These are phyloP conservation scores for Caenorhabditis sp. DNA, from an alignment of 2,888 invertebrate genomes.

Conservation along the genomic window DNA sequence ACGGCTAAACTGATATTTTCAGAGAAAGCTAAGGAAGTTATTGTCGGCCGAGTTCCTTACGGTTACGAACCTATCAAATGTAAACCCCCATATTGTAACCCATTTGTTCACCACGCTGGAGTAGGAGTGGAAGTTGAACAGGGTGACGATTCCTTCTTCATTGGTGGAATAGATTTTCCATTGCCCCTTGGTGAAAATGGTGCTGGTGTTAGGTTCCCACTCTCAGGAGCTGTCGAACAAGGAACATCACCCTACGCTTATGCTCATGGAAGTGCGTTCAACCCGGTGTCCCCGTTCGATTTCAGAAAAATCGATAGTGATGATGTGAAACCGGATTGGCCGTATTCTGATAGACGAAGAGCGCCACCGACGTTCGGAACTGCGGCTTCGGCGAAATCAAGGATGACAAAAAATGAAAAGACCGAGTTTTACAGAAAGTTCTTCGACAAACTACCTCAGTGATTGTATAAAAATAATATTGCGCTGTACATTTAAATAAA, in stretches of 20 bases:
- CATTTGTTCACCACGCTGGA: constrained; percentile 63
- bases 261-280: constrained; percentile 64
- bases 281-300: constrained; percentile 63
- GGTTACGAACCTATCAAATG: constrained; percentile 67
- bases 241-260: constrained; percentile 65
- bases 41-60: constrained; percentile 63
- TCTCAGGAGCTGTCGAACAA: constrained; percentile 63
- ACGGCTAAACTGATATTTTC: constrained; percentile 1
- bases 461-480: neutral
- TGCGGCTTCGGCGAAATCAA: constrained; percentile 5
- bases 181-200: constrained; percentile 62
- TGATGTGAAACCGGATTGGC: constrained; percentile 38
- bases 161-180: constrained; percentile 66
- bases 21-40: constrained; percentile 63
- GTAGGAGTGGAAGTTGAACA: constrained; percentile 65
- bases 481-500: neutral
- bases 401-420: constrained; percentile 27
- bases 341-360: constrained; percentile 26
- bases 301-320: constrained; percentile 44
- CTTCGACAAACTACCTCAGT: constrained; percentile 37
- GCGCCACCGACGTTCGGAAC: constrained; percentile 19
- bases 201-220: constrained; percentile 63
- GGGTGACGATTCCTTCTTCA: constrained; percentile 63
- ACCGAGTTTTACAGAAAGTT: constrained; percentile 48
- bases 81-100: constrained; percentile 69